Conservation (phyloP, 2,888 invertebrate genomes). For the Drosophila tanythrix region DNA sequence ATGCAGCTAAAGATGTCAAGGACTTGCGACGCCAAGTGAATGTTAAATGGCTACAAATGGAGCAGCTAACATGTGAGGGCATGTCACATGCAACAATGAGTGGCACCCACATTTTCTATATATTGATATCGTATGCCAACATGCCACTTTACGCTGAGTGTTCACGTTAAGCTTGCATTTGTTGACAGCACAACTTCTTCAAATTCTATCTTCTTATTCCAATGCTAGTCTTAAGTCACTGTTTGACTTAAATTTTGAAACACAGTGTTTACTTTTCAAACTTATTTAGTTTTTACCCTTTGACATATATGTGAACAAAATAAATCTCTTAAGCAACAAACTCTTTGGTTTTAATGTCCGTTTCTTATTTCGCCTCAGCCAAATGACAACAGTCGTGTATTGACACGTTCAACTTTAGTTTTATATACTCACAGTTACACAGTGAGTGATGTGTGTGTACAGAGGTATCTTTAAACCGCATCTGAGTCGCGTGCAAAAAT, state of each 20-base stretch:
- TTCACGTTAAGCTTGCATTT: neutral
- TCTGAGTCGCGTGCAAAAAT: slow-evolving; percentile 36
- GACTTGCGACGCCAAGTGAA: slow-evolving; percentile 66
- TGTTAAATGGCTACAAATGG: slow-evolving; percentile 55
- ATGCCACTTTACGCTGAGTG: neutral
- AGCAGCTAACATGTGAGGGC: slow-evolving; percentile 3
- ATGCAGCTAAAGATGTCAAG: slow-evolving; percentile 74
- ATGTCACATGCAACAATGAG: slow-evolving; percentile 29
- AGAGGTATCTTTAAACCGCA: slow-evolving; percentile 51
- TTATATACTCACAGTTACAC: slow-evolving; percentile 15
- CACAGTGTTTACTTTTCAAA: neutral
- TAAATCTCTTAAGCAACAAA: neutral
- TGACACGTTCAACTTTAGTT: slow-evolving; percentile 17
- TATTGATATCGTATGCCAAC: slow-evolving; percentile 12
- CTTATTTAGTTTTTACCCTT: neutral
- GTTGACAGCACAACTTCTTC: neutral
- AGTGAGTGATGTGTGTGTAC: slow-evolving; percentile 25
- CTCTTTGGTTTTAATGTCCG: neutral
- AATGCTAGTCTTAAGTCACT: neutral
- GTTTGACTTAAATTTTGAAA: neutral
- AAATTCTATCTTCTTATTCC: neutral
- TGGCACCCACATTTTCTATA: slow-evolving; percentile 1
- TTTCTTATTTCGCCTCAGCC: neutral
- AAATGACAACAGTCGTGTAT: neutral
- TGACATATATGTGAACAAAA: neutral